Evolutionary conservation across 1,140 invertebrate species (phyloP).

Genomic region (Papilio glaucus): DNA sequence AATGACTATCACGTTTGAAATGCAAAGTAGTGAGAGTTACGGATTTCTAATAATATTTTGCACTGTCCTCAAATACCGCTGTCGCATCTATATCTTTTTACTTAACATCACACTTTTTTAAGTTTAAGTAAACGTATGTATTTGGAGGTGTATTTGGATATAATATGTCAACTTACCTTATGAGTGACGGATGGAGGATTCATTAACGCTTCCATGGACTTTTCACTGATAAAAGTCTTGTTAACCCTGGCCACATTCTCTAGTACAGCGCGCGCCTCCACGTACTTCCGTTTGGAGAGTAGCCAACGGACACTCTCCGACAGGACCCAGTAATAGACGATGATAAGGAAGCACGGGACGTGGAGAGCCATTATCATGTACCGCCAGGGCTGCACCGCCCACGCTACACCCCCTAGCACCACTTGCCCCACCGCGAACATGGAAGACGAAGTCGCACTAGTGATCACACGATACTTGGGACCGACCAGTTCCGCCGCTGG

Average conservation of each 20-base stretch:
- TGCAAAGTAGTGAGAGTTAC: background rate
- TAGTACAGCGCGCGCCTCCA: conserved; percentile 85
- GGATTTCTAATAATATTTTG: background rate
- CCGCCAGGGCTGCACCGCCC: conserved; percentile 88
- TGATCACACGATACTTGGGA: conserved; percentile 87
- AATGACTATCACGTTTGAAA: background rate
- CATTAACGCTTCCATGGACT: conserved; percentile 74
- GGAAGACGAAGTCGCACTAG: conserved; percentile 86
- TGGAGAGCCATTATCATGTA: conserved; percentile 87
- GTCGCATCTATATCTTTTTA: background rate
- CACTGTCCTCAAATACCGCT: background rate
- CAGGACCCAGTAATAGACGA: conserved; percentile 85
- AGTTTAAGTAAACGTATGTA: background rate
- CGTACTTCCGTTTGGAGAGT: conserved; percentile 86
- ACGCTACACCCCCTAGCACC: conserved; percentile 86
- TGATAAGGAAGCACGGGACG: conserved; percentile 85
- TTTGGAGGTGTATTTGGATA: no score
- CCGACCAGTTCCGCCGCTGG: conserved; percentile 90
- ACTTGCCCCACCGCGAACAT: conserved; percentile 89
- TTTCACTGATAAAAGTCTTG: conserved; percentile 82
- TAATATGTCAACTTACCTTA: background rate
- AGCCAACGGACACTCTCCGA: conserved; percentile 90
- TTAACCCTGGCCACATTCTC: conserved; percentile 87
- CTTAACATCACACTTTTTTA: background rate
- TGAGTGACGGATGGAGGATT: conserved; percentile 47